Evolutionary conservation across 2,113 vertebrate species (phyloP).

Genomic region (Hypocryptadius cinnamomeus): DNA sequence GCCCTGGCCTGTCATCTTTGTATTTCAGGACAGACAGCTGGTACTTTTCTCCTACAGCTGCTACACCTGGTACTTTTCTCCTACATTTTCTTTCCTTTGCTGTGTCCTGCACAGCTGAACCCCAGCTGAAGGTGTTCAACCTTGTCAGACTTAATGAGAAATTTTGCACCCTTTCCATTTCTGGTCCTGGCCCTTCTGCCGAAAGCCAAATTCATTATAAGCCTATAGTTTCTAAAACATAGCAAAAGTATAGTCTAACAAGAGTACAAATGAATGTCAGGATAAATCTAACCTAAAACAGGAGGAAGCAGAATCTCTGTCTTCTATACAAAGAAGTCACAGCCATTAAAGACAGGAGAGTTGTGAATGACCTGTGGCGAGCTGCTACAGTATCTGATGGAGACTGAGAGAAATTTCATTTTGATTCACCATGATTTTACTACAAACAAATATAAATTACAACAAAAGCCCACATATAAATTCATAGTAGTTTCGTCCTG

Average conservation of each 20-base stretch:
- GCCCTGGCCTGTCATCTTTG: neutral
- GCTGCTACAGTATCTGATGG: neutral
- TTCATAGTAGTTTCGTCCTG: neutral
- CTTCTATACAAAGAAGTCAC: neutral
- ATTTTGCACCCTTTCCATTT: neutral
- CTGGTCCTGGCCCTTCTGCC: neutral
- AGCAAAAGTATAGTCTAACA: neutral
- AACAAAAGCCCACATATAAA: neutral
- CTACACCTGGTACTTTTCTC: neutral
- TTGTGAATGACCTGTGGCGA: neutral
- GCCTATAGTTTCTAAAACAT: neutral
- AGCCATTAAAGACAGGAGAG: neutral
- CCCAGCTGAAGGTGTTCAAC: neutral
- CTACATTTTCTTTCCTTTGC: neutral
- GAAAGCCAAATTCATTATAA: neutral
- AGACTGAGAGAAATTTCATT: neutral
- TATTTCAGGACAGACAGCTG: neutral
- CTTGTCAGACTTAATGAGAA: neutral
- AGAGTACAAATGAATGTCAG: neutral
- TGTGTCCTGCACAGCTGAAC: neutral
- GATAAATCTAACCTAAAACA: neutral
- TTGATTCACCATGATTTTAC: neutral
- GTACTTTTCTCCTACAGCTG: neutral
- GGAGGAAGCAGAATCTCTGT: neutral
- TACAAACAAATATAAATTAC: neutral